A percentile compares a stretch with the other conserved stretches of the same genome.
phyloP scores from a whole-genome alignment of 2,113 vertebrate species.

The Syngnathoides biaculeatus region DNA sequence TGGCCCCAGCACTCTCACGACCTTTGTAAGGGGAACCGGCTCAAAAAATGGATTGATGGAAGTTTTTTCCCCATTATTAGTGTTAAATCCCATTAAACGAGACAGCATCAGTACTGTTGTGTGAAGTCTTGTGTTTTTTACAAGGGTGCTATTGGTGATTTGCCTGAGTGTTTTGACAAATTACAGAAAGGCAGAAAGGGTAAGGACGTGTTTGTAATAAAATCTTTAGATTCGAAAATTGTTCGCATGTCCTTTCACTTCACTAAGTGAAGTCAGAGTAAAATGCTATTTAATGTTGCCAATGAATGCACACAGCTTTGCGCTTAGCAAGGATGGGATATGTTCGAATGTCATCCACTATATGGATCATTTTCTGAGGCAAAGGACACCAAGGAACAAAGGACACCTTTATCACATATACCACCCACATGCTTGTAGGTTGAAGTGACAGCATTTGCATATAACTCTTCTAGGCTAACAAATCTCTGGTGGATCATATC shows the following conservation, averaged over 20 bases:
- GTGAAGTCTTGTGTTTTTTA: conserved; percentile 61
- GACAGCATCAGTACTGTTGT: conserved; percentile 61
- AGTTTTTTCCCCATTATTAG: too few relatives aligned
- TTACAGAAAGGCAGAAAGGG: conserved; percentile 31
- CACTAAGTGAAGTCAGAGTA: conserved; percentile 53
- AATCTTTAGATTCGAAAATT: conserved; percentile 56
- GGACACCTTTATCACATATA: conserved; percentile 36
- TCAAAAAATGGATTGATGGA: too few relatives aligned
- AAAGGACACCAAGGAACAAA: conserved; percentile 40
- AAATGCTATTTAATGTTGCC: conserved; percentile 61
- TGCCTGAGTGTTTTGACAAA: conserved; percentile 58
- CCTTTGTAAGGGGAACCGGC: too few relatives aligned
- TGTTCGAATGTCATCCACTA: conserved; percentile 56
- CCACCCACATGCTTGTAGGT: conserved; percentile 20
- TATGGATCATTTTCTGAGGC: conserved; percentile 48
- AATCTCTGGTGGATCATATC: conserved; percentile 57
- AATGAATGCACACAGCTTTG: conserved; percentile 57
- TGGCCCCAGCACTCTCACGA: too few relatives aligned
- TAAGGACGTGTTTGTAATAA: conserved; percentile 43
- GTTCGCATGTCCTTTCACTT: conserved; percentile 55
- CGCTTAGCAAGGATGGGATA: conserved; percentile 37
- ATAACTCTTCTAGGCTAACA: conserved; percentile 52
- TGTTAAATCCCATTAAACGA: conserved; percentile 57
- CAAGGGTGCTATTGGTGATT: conserved; percentile 34
- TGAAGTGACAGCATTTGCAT: conserved; percentile 64